Evolutionary conservation across 2,797 vertebrate species (phyloP).

Genomic region (Galagoides demidoff): DNA sequence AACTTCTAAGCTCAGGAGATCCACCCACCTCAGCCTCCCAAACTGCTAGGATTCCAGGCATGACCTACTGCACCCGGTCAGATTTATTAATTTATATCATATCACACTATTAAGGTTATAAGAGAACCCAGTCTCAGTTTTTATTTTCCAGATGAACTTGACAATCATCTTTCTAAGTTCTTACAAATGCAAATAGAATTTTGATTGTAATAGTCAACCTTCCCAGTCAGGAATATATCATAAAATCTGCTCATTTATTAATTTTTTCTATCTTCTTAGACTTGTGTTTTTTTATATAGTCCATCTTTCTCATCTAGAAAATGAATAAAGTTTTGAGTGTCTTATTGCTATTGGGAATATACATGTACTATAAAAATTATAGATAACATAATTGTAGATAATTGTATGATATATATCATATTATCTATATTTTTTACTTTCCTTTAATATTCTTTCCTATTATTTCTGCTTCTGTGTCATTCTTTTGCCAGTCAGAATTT

Average conservation of each 20-base stretch:
- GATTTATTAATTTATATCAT: neutral
- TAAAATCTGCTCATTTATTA: neutral
- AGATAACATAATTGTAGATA: neutral
- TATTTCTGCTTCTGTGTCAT: neutral
- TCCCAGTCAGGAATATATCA: neutral
- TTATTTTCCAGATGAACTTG: constrained; percentile 35
- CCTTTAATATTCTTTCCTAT: neutral
- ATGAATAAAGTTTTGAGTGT: neutral
- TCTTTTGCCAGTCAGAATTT: constrained; percentile 18
- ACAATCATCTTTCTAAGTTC: neutral
- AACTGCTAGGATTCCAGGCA: no score
- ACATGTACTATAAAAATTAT: neutral
- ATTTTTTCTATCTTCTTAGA: neutral
- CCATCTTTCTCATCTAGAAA: neutral
- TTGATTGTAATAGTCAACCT: neutral
- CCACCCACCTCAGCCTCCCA: no score
- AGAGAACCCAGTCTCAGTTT: neutral
- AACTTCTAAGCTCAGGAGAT: no score
- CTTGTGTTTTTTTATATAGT: neutral
- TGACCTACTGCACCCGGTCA: no score
- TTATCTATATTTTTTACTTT: neutral
- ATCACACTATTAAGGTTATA: neutral
- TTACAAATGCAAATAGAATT: neutral
- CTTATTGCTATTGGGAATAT: neutral
- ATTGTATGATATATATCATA: neutral